Conservation (phyloP, 2,888 invertebrate species). For the Ennomos quercinarius region DNA sequence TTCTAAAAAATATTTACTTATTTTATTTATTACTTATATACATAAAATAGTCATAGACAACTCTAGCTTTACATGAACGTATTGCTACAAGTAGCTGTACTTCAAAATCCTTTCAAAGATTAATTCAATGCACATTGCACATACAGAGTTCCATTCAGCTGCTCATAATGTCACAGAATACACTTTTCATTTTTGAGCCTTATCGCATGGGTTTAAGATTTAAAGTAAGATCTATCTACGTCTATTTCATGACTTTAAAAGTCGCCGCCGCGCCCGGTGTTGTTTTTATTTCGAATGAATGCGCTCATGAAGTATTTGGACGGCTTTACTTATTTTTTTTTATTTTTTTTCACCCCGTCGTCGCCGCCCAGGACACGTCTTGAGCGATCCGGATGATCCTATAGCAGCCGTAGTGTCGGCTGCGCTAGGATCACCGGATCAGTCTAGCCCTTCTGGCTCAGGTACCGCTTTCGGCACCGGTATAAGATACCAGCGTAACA, state of each 20-base stretch:
- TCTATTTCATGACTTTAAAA: conserved; percentile 30
- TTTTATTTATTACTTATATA: no score
- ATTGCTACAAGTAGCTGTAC: conserved; percentile 9
- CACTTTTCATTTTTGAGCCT: background rate
- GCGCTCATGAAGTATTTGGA: conserved; percentile 35
- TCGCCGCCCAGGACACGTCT: no score
- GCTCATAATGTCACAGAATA: conserved; percentile 42
- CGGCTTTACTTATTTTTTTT: no score
- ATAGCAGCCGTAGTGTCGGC: no score
- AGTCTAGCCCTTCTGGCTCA: no score
- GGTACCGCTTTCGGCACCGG: no score
- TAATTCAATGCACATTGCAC: conserved; percentile 47
- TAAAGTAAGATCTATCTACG: conserved; percentile 1
- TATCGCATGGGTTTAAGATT: conserved; percentile 4
- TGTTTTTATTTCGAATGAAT: conserved; percentile 53
- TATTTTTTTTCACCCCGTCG: no score
- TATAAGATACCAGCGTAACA: no score
- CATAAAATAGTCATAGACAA: no score
- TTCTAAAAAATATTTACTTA: no score
- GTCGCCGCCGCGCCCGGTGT: conserved; percentile 27
- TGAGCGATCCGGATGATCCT: no score
- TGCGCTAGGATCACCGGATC: no score
- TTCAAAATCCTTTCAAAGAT: conserved; percentile 52
- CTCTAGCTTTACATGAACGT: background rate
- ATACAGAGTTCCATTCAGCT: conserved; percentile 43